phyloP scores from a whole-genome alignment of 2,113 vertebrate species.

The Gallinago jamesoni region DNA sequence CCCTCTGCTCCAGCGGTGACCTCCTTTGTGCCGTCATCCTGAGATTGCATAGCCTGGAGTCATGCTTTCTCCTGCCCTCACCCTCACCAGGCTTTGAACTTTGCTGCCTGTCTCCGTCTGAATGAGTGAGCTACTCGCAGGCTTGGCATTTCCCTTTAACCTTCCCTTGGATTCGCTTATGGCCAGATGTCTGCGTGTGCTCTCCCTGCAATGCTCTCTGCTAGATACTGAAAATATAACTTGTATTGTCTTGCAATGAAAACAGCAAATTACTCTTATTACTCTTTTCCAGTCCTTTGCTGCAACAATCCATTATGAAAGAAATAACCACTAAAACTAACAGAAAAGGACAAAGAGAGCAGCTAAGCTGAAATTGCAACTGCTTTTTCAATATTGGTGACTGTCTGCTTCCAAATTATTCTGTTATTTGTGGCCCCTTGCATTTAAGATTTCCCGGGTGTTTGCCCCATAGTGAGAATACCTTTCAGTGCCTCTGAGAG shows the following conservation, averaged over 20 bases:
- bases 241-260: not conserved
- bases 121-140: not conserved
- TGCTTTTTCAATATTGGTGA: not conserved
- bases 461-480: not conserved
- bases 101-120: not conserved
- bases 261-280: slow-evolving; percentile 54
- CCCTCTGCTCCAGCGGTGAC: not conserved
- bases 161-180: not conserved
- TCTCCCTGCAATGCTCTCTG: not conserved
- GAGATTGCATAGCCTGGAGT: not conserved
- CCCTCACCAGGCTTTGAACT: not conserved
- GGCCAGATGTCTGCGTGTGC: not conserved
- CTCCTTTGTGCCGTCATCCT: not conserved
- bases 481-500: not conserved
- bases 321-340: slow-evolving; percentile 17
- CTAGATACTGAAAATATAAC: not conserved
- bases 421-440: not conserved
- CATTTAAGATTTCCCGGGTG: not conserved
- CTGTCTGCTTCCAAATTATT: not conserved
- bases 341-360: slow-evolving; percentile 8
- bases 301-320: slow-evolving; percentile 22
- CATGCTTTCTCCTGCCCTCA: not conserved
- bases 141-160: slow-evolving; percentile 19
- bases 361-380: not conserved
- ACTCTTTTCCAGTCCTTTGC: slow-evolving; percentile 28